Base-by-base conservation (phyloP, 2,797 vertebrate genomes). In the Paguma larvata region DNA sequence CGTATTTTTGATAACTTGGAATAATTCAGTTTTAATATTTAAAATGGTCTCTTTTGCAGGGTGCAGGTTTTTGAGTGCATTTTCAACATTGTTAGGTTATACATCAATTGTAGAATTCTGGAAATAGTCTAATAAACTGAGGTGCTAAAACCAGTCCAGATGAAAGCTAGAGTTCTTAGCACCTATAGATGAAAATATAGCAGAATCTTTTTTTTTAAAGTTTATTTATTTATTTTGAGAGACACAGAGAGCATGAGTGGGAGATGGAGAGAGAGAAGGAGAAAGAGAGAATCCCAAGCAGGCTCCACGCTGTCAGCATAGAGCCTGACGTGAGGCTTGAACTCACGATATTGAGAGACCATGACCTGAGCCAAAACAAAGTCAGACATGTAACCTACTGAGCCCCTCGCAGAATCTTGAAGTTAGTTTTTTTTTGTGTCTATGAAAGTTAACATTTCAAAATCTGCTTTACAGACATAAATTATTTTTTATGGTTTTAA, bases 71-170 rank as follows among this genome's bases (percentile, higher is more conserved):
- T 63, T 16, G 48, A 75, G 6, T 18, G n/a, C 16, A 15, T 86
- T 80, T 91, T 92, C 44, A 59, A 11, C 38, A 67, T 6, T 48
- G 7, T 70, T 21, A 79, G 30, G 70, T 75, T 34, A 65, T 80
- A 14, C 7, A 48, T 79, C 16, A 53, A 6, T 86, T 59, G 56
- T 90, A 41, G 95, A 91, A 80, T 78, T 91, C 89, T 91, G 11
- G 70, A 82, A 95, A 80, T 83, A 83, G 73, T 93, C 93, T 85
- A 85, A 94, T 85, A 77, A 80, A 98, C 97, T 79, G 96, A 97
- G 96, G 94, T 93, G 93, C 9, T 88, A 95, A 97, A 97, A 98
- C 94, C 96, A 96, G 95, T 97, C 94, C 87, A 97, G 97, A 94
- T 92, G 89, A n/a, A 67, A 97, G 38, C 21, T 98, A 96, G 98